Evolutionary conservation across 1,140 invertebrate species (phyloP).

Genomic region (Potamilus streckersoni): DNA sequence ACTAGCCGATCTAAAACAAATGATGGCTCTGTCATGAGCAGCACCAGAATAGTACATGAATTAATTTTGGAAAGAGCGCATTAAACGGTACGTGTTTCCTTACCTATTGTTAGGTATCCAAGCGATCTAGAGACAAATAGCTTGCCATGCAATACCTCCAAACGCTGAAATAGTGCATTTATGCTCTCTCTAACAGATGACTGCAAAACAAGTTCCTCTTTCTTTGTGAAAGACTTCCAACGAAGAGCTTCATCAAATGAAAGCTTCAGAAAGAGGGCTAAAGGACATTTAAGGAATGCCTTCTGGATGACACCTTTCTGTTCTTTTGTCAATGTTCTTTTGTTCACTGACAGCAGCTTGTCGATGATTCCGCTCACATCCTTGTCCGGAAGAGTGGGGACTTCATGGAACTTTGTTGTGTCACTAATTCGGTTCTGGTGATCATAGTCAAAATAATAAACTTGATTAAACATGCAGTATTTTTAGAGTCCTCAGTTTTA

Average conservation of each 20-base stretch:
- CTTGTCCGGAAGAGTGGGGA: constrained; percentile 29
- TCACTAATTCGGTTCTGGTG: constrained; percentile 11
- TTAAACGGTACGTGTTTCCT: constrained; percentile 2
- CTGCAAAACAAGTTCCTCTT: constrained; percentile 35
- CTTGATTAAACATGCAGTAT: not conserved
- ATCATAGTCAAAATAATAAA: not conserved
- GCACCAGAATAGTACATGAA: too few relatives aligned
- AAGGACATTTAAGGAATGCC: constrained; percentile 49
- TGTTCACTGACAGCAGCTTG: constrained; percentile 41
- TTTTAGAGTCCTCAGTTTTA: too few relatives aligned
- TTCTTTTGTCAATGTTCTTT: constrained; percentile 41
- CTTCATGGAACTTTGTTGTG: constrained; percentile 19
- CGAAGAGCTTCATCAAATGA: constrained; percentile 54
- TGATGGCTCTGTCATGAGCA: not conserved
- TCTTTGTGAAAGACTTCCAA: constrained; percentile 53
- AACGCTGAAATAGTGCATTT: constrained; percentile 49
- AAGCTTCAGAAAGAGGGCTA: constrained; percentile 60
- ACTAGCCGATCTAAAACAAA: not conserved
- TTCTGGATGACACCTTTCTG: constrained; percentile 45
- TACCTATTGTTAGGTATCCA: constrained; percentile 57
- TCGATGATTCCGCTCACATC: constrained; percentile 50
- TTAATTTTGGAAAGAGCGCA: not conserved
- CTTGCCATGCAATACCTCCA: constrained; percentile 57
- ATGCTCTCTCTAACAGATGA: constrained; percentile 52
- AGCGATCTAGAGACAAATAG: constrained; percentile 53